Percentiles rank a stretch among this genome's conserved stretches.
phyloP scores from a whole-genome alignment of 2,888 invertebrate genomes.

The Latrodectus hesperus region DNA sequence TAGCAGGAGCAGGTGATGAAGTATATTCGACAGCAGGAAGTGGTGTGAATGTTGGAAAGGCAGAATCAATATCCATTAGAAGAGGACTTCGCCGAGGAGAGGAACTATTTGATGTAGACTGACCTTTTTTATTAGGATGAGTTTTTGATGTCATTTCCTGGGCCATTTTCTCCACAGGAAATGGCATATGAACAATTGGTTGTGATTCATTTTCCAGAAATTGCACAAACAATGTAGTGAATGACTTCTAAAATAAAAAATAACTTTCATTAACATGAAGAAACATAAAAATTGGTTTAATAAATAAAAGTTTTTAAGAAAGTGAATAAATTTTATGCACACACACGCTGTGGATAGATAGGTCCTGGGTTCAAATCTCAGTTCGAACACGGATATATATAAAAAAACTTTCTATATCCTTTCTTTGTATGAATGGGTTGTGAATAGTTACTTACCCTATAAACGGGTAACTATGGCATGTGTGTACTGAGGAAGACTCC shows the following conservation, averaged over 20 bases:
- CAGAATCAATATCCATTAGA: slow-evolving; percentile 62
- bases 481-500: too few species aligned
- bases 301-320: too few species aligned
- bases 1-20: slow-evolving; percentile 46
- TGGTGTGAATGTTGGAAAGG: slow-evolving; percentile 70
- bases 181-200: slow-evolving; percentile 76
- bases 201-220: slow-evolving; percentile 90
- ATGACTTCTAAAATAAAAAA: slow-evolving; percentile 55
- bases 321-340: too few species aligned
- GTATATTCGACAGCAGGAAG: slow-evolving; percentile 61
- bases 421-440: too few species aligned
- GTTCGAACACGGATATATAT: too few species aligned
- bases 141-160: slow-evolving; percentile 33
- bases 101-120: not conserved
- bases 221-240: slow-evolving; percentile 78
- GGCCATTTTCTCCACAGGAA: slow-evolving; percentile 64
- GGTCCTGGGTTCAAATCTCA: too few species aligned
- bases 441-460: too few species aligned
- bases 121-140: slow-evolving; percentile 11
- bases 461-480: too few species aligned
- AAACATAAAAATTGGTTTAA: not conserved
- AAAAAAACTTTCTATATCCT: too few species aligned
- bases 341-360: too few species aligned
- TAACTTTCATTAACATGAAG: not conserved
- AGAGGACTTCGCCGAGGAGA: slow-evolving; percentile 22